phyloP scores from a whole-genome alignment of 2,797 vertebrate genomes.

The Leptodactylus fallax region DNA sequence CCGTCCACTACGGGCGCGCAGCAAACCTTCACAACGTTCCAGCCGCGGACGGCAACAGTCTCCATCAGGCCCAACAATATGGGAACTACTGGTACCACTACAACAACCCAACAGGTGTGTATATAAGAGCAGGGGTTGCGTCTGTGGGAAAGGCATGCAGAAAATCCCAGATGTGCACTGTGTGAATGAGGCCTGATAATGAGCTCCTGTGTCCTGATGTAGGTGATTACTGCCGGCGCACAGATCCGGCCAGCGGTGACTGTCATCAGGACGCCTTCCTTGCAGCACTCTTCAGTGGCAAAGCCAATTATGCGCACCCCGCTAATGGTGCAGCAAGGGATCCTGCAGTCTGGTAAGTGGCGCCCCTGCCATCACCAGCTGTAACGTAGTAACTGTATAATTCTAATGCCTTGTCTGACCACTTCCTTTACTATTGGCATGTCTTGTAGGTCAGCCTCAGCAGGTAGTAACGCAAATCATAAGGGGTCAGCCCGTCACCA shows the following conservation, averaged over 20 bases:
- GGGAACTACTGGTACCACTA: conserved; percentile 79
- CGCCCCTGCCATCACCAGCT: not conserved
- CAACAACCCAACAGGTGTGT: conserved; percentile 80
- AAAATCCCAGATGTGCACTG: not conserved
- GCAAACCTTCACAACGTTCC: conserved; percentile 93
- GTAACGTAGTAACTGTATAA: too few species aligned
- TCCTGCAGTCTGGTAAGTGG: conserved; percentile 68
- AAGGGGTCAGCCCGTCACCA: conserved; percentile 91
- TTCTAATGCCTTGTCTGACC: conserved; percentile 1
- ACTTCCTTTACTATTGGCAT: not conserved
- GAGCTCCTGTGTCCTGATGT: conserved; percentile 18
- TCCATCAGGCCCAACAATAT: conserved; percentile 89
- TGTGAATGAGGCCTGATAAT: not conserved
- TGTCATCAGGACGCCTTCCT: conserved; percentile 89
- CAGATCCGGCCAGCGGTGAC: conserved; percentile 93
- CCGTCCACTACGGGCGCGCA: conserved; percentile 87
- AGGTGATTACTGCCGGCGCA: conserved; percentile 85
- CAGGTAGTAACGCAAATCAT: conserved; percentile 96
- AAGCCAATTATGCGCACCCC: conserved; percentile 92
- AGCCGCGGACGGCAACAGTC: conserved; percentile 90
- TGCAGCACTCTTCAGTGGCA: conserved; percentile 87
- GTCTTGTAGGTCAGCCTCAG: conserved; percentile 82
- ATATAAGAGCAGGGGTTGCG: too few species aligned
- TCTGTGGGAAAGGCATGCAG: too few species aligned
- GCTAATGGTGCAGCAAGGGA: conserved; percentile 95